Evolutionary conservation across 2,888 invertebrate genomes (phyloP).

Genomic region (Oscheius sp.): DNA sequence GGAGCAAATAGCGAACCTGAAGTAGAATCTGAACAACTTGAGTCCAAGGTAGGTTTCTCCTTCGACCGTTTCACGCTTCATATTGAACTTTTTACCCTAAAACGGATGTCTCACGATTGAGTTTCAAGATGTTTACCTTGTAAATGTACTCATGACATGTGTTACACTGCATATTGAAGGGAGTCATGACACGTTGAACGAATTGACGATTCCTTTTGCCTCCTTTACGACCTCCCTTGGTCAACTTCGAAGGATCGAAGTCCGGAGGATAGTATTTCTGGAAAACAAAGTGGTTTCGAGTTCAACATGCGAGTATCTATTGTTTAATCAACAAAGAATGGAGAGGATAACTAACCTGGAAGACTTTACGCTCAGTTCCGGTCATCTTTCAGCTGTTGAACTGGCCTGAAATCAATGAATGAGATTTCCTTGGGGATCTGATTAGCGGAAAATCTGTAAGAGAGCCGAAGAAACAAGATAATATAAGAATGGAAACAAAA

Average conservation of each 20-base stretch:
- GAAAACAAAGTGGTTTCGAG: slow-evolving; percentile 71
- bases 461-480: no score
- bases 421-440: not conserved
- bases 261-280: slow-evolving; percentile 99
- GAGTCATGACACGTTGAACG: slow-evolving; percentile 98
- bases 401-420: not conserved
- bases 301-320: not conserved
- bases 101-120: slow-evolving; percentile 8
- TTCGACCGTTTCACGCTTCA: slow-evolving; percentile 97
- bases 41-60: slow-evolving; percentile 96
- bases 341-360: slow-evolving; percentile 61
- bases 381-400: slow-evolving; percentile 60
- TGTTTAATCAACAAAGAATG: not conserved
- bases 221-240: slow-evolving; percentile 94
- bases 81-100: slow-evolving; percentile 93
- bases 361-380: slow-evolving; percentile 73
- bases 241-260: slow-evolving; percentile 99
- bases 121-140: slow-evolving; percentile 77
- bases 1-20: slow-evolving; percentile 75
- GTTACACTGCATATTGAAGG: slow-evolving; percentile 98
- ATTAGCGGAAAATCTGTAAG: no score
- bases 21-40: slow-evolving; percentile 96
- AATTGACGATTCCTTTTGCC: slow-evolving; percentile 81
- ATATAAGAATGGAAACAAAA: no score
- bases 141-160: slow-evolving; percentile 99